Percentiles rank a stretch among this genome's conserved stretches.
Evolutionary conservation across 2,113 vertebrate genomes (phyloP).

Genomic region (Cavia aperea): DNA sequence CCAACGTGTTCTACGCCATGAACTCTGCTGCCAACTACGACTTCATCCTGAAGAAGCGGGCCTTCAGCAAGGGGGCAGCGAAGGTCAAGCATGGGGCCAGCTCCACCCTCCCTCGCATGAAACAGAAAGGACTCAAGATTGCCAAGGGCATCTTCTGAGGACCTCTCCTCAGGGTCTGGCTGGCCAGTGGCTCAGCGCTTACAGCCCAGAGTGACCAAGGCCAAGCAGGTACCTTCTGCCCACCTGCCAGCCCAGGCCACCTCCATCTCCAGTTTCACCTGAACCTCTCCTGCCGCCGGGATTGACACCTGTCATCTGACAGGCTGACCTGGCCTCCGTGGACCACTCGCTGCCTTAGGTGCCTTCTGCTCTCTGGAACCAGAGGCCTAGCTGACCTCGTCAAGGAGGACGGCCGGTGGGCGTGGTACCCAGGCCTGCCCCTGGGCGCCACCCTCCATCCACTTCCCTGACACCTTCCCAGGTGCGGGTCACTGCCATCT

Average conservation of each 20-base stretch:
- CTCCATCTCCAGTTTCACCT: neutral
- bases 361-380: conserved; percentile 74
- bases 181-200: neutral
- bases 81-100: conserved; percentile 91
- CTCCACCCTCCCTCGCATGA: conserved; percentile 95
- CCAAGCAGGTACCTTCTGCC: neutral
- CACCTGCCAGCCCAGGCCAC: conserved; percentile 43
- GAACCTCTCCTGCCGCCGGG: conserved; percentile 46
- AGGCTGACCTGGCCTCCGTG: conserved; percentile 71
- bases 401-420: conserved; percentile 28
- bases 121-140: conserved; percentile 97
- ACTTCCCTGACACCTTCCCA: neutral
- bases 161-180: conserved; percentile 49
- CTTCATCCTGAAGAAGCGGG: conserved; percentile 93
- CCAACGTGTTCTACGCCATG: conserved; percentile 99
- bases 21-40: conserved; percentile 98
- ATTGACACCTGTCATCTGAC: conserved; percentile 43
- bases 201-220: neutral
- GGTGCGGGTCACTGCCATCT: conserved; percentile 51
- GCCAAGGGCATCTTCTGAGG: conserved; percentile 97
- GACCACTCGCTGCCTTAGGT: conserved; percentile 77
- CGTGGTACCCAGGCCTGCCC: neutral
- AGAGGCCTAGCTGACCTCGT: conserved; percentile 50
- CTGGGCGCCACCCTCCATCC: neutral
- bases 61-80: conserved; percentile 79